Evolutionary conservation across 2,113 vertebrate genomes (phyloP).

Genomic region (Hepsetus odoe): DNA sequence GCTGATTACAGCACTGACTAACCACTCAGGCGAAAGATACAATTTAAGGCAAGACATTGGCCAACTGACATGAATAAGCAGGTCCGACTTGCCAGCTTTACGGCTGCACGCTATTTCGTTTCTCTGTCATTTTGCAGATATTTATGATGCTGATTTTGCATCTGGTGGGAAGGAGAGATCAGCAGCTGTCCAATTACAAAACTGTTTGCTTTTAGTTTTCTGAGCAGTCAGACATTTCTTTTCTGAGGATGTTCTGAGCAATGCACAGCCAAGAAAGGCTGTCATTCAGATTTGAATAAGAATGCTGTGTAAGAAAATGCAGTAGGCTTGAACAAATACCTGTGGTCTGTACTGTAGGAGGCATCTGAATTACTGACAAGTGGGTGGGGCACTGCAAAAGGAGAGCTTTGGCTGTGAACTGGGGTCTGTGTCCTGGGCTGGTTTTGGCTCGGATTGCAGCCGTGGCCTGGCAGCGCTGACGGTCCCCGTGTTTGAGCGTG

Average conservation of each 20-base stretch:
- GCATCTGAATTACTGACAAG: conserved; percentile 79
- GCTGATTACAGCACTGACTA: conserved; percentile 41
- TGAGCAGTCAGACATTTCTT: no score
- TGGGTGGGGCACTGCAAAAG: conserved; percentile 82
- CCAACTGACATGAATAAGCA: background rate
- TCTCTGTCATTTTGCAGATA: background rate
- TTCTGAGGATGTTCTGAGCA: no score
- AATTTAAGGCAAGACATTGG: conserved; percentile 13
- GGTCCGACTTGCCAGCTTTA: background rate
- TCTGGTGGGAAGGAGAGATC: no score
- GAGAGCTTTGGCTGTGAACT: conserved; percentile 67
- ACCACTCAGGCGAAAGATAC: background rate
- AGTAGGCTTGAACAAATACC: conserved; percentile 69
- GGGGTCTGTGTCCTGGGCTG: conserved; percentile 57
- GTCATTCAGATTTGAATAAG: no score
- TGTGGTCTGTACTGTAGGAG: conserved; percentile 84
- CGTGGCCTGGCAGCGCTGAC: conserved; percentile 39
- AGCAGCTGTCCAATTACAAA: no score
- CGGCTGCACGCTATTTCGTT: background rate
- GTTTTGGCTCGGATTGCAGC: conserved; percentile 50
- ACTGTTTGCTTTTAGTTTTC: no score
- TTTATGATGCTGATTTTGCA: no score
- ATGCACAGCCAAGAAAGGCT: no score
- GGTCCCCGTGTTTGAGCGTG: conserved; percentile 60
- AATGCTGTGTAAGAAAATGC: no score